These are phyloP conservation scores for Geococcyx californianus DNA, from an alignment of 2,113 vertebrate genomes.

Conservation along the genomic window DNA sequence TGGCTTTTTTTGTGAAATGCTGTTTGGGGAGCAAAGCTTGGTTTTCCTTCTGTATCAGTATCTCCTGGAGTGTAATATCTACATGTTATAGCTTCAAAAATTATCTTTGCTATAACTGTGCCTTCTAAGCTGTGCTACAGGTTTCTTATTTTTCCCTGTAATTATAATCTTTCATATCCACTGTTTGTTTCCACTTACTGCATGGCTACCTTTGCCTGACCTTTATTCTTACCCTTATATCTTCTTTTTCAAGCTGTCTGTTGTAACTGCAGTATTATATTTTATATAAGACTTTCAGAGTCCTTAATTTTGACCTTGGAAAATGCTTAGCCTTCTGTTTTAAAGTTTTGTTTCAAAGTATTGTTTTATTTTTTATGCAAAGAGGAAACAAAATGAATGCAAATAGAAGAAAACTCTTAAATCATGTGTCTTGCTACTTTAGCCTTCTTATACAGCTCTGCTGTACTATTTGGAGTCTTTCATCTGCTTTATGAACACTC, in stretches of 20 bases:
- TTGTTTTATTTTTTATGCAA: neutral
- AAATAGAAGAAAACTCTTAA: neutral
- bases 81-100: neutral
- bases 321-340: neutral
- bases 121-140: neutral
- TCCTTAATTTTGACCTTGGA: neutral
- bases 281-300: neutral
- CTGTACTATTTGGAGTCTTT: neutral
- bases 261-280: neutral
- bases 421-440: neutral
- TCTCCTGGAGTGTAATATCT: neutral
- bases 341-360: neutral
- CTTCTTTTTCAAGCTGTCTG: neutral
- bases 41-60: neutral
- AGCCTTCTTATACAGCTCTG: neutral
- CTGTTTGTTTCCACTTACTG: neutral
- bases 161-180: neutral
- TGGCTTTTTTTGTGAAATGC: neutral
- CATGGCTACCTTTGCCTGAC: neutral
- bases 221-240: neutral
- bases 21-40: neutral
- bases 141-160: neutral
- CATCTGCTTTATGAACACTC: neutral
- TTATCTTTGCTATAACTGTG: neutral
- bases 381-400: neutral